phyloP scores from a whole-genome alignment of 2,888 invertebrate genomes.

The Psylliodes chrysocephalus region DNA sequence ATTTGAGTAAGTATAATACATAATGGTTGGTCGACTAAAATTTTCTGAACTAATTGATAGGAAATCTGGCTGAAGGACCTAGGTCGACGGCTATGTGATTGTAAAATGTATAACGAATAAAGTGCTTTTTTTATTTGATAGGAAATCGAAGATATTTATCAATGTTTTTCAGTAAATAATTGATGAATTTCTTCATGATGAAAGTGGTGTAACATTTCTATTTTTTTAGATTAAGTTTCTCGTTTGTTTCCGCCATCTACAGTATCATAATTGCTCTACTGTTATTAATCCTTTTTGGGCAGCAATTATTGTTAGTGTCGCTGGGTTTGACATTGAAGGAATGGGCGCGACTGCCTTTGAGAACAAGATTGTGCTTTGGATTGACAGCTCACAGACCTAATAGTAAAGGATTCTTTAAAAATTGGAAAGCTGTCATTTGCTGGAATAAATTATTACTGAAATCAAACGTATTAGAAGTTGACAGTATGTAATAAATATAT shows the following conservation, averaged over 20 bases:
- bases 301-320: constrained; percentile 62
- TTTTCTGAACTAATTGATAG: too few species aligned
- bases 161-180: too few species aligned
- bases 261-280: constrained; percentile 53
- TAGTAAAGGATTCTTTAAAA: constrained; percentile 53
- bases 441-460: constrained; percentile 35
- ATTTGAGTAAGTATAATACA: constrained; percentile 73
- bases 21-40: too few species aligned
- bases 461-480: constrained; percentile 3
- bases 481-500: too few species aligned
- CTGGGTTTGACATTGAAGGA: constrained; percentile 66
- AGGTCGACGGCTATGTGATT: too few species aligned
- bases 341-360: constrained; percentile 60
- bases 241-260: constrained; percentile 57
- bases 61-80: too few species aligned
- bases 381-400: constrained; percentile 52
- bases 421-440: constrained; percentile 55
- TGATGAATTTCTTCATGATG: too few species aligned
- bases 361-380: constrained; percentile 53
- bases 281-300: constrained; percentile 51
- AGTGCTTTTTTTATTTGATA: too few species aligned
- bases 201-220: constrained; percentile 10
- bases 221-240: constrained; percentile 54
- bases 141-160: too few species aligned
- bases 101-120: too few species aligned